Evolutionary conservation across 2,797 vertebrate genomes (phyloP).

Genomic region (Manis javanica): DNA sequence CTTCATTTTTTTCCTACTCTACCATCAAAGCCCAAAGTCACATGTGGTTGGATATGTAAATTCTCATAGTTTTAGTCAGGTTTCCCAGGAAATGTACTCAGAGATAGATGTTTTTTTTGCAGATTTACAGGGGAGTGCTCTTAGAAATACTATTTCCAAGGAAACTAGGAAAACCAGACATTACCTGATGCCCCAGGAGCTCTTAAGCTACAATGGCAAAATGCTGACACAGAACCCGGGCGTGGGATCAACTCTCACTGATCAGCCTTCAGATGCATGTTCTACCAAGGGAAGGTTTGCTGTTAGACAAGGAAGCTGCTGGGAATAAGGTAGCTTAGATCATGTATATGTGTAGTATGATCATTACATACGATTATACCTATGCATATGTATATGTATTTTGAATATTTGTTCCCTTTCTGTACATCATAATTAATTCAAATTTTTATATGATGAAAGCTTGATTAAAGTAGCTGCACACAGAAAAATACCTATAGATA

Average conservation of each 20-base stretch:
- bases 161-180: not conserved
- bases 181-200: not conserved
- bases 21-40: not conserved
- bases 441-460: not conserved
- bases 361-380: not conserved
- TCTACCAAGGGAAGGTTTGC: not conserved
- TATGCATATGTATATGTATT: not conserved
- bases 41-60: not conserved
- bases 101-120: not conserved
- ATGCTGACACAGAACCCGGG: not conserved
- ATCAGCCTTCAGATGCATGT: not conserved
- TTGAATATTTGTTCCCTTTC: not conserved
- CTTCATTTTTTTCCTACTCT: not conserved
- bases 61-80: not conserved
- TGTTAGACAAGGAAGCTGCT: not conserved
- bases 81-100: not conserved
- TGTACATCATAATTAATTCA: not conserved
- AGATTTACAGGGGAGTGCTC: not conserved
- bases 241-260: not conserved
- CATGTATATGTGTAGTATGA: not conserved
- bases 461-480: not conserved
- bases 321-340: not conserved
- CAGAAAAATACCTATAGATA: not conserved
- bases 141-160: not conserved
- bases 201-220: not conserved